Evolutionary conservation across 2,797 vertebrate species (phyloP), one percentile per base, ranked within the genome.

Genomic region (Miichthys miiuy): DNA sequence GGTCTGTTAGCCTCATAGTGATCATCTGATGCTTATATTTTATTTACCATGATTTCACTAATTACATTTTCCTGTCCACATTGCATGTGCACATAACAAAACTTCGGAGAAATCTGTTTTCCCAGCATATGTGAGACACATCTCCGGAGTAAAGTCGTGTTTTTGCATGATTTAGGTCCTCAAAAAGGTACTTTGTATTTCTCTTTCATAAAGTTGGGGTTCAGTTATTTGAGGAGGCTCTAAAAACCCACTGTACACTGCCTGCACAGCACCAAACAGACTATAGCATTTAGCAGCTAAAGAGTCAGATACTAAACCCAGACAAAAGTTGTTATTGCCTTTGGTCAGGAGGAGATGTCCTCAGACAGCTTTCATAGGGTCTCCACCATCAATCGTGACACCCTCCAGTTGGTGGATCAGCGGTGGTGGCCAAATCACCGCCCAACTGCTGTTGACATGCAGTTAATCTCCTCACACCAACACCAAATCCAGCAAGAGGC

Each of bases 1-100:
- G 64, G 7, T 57, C 57, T 74, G 47, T 60, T 76, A 52, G 69
- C 20, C 58, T 57, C 18, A 30, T 7, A 10, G 18, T 20, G 51
- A 68, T 58, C 44, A 66, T 42, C 48, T 14, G 38, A 47, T 42
- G 34, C 14, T n/a, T 23, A 18, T 25, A 13, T 60, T 75, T 68
- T 23, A 66, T 60, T 75, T 34, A 62, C 34, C 11, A 10, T 62
- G 34, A 38, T 13, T 55, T 38, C 34, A n/a, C n/a, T 74, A 47
- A 73, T 68, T 38, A 14, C 16, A 42, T 62, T 44, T 46, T 16
- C 2, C 41, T 34, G n/a, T 44, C 46, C 13, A 65, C 6, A 25
- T n/a, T 57, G 14, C 4, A 10, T 18, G 6, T 51, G 12, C 14
- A n/a, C 16, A 44, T 46, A 38, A 56, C 27, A 52, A 56, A 68